Conservation (phyloP, 2,888 invertebrate genomes). For the Eubasilissa splendida region DNA sequence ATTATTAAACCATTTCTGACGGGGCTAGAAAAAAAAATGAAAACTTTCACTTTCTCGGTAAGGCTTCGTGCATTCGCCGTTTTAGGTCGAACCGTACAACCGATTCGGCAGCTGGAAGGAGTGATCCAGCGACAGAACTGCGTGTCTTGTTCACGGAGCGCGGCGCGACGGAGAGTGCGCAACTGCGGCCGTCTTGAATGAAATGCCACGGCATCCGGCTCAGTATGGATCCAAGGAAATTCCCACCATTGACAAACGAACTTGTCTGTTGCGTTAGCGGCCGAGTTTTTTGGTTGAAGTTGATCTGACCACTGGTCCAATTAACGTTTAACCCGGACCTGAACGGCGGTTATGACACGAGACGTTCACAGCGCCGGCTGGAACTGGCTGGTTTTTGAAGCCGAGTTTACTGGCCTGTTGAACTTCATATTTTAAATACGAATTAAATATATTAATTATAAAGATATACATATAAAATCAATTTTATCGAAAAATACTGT, state of each 20-base stretch:
- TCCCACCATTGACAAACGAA: neutral
- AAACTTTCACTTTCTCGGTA: slow-evolving; percentile 16
- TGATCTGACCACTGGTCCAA: no score
- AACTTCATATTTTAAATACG: no score
- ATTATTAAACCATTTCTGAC: no score
- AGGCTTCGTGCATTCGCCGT: neutral
- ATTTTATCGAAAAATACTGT: no score
- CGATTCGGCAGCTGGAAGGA: neutral
- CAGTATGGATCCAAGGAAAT: slow-evolving; percentile 27
- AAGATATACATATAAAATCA: no score
- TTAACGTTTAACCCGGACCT: no score
- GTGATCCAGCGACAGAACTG: neutral
- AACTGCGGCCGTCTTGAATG: neutral
- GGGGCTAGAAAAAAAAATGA: neutral
- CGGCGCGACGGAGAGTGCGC: neutral
- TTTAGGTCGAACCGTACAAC: neutral
- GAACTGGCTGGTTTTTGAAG: no score
- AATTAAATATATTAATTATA: no score
- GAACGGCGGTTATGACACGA: no score
- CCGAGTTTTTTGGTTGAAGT: neutral
- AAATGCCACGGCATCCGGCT: slow-evolving; percentile 22
- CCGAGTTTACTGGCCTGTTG: no score
- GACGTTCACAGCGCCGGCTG: no score
- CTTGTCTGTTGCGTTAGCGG: neutral
- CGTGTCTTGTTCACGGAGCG: neutral